phyloP scores from a whole-genome alignment of 2,888 invertebrate species.

The Leptinotarsa tumamoca region DNA sequence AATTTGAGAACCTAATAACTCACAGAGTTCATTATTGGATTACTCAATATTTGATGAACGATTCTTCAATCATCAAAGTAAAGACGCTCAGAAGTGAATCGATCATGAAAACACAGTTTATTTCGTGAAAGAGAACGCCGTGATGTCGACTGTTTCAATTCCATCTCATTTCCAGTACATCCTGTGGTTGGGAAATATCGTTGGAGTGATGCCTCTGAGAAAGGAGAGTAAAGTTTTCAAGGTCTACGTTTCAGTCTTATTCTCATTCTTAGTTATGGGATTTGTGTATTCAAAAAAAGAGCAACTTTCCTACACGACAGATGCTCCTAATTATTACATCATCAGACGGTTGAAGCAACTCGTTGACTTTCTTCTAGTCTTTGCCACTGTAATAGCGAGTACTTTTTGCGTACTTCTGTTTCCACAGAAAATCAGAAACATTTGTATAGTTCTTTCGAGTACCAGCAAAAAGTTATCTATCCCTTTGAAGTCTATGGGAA shows the following conservation, averaged over 20 bases:
- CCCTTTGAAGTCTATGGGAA: not conserved
- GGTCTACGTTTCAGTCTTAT: not conserved
- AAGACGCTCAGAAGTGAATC: not conserved
- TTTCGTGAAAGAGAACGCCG: no score
- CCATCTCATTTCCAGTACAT: not conserved
- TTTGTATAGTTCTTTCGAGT: not conserved
- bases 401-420: not conserved
- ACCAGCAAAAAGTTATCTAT: not conserved
- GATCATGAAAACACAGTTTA: not conserved
- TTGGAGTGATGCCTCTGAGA: not conserved
- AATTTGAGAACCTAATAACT: no score
- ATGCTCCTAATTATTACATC: not conserved
- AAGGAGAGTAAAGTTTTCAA: not conserved
- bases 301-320: not conserved
- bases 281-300: not conserved
- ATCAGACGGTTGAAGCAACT: not conserved
- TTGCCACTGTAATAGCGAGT: not conserved
- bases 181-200: not conserved
- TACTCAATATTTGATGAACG: not conserved
- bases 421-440: not conserved
- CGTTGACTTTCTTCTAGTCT: not conserved
- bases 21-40: no score
- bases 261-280: not conserved
- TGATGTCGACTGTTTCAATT: not conserved
- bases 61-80: no score